Conservation (phyloP, 2,888 invertebrate genomes). For the Melieria picta region DNA sequence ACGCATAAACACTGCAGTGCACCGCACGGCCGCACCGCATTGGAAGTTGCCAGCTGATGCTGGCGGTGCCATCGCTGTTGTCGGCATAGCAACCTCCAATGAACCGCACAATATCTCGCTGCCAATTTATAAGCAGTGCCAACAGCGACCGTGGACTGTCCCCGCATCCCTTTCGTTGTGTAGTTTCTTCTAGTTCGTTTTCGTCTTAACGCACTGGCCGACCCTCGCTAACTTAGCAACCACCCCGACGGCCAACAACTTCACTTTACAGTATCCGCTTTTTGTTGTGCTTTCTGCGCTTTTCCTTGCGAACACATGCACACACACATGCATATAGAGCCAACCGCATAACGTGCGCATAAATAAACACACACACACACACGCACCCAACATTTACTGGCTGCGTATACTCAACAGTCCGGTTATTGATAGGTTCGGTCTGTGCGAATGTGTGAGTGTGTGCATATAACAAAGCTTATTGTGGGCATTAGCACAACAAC, state of each 20-base stretch:
- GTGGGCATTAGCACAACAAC: neutral
- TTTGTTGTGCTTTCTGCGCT: no score
- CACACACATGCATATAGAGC: neutral
- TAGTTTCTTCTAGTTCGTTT: no score
- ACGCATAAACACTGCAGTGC: neutral
- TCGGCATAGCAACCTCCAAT: constrained; percentile 13
- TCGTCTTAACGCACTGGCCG: no score
- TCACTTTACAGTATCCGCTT: no score
- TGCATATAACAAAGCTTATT: neutral
- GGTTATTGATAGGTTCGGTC: no score
- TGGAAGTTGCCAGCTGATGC: constrained; percentile 23
- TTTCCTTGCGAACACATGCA: neutral
- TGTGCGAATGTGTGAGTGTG: neutral
- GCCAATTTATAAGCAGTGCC: constrained; percentile 19
- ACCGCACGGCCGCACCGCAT: constrained; percentile 8
- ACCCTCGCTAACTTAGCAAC: no score
- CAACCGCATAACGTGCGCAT: neutral
- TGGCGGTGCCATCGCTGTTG: constrained; percentile 4
- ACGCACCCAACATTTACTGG: no score
- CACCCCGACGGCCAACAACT: no score
- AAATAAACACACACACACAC: neutral
- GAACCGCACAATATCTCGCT: constrained; percentile 33
- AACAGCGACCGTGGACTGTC: no score
- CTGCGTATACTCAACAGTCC: no score
- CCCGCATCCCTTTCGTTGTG: no score